These are phyloP conservation scores for Ceyx melanurus DNA, from an alignment of 2,113 vertebrate species.

Conservation along the genomic window DNA sequence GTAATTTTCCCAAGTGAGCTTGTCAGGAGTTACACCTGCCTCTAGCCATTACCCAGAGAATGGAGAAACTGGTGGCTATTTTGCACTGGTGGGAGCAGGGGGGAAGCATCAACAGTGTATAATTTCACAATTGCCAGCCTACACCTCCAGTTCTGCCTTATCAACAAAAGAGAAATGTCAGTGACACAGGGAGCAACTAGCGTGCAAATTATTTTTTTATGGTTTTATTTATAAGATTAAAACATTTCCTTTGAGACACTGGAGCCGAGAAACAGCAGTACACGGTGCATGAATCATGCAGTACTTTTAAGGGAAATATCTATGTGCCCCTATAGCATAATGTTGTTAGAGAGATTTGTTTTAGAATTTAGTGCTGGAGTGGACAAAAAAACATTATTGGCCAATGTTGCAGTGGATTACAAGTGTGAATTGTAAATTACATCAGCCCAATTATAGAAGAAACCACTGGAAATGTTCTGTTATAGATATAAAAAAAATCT, in stretches of 20 bases:
- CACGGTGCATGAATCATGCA: not conserved
- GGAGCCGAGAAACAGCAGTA: not conserved
- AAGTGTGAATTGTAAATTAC: not conserved
- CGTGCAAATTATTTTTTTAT: not conserved
- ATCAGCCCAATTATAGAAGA: not conserved
- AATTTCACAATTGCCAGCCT: not conserved
- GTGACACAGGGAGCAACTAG: not conserved
- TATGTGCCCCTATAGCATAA: not conserved
- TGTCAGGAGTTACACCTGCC: not conserved
- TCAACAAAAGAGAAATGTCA: not conserved
- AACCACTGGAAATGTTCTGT: not conserved
- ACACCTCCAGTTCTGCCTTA: not conserved
- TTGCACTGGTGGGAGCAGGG: not conserved
- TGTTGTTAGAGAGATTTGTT: not conserved
- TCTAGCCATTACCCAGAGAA: not conserved
- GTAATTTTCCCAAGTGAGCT: not conserved
- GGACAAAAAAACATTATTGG: not conserved
- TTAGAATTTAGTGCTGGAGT: not conserved
- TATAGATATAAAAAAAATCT: not conserved
- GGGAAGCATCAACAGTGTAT: not conserved
- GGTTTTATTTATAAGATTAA: slow-evolving; percentile 21
- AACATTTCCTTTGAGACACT: not conserved
- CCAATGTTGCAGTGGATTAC: not conserved
- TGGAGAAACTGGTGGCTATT: not conserved
- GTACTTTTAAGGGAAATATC: not conserved